Evolutionary conservation across 2,113 vertebrate genomes (phyloP).

Genomic region (Phylloscopus whistleri): DNA sequence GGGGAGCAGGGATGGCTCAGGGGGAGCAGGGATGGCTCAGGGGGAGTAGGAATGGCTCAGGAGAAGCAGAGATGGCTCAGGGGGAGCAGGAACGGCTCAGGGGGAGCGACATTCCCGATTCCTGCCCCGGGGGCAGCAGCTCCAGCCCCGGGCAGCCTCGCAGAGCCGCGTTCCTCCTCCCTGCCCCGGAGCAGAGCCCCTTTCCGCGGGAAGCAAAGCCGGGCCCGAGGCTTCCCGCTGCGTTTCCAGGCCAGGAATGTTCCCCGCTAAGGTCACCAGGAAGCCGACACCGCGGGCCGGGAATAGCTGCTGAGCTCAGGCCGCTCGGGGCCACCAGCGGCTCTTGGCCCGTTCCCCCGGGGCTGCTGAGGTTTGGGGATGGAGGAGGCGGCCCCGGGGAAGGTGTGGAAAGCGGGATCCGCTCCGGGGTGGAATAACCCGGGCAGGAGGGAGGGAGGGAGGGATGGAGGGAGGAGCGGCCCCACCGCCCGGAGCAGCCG

Average conservation of each 20-base stretch:
- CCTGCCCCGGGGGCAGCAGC: background rate
- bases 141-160: background rate
- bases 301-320: slow-evolving; percentile 50
- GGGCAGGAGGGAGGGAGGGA: too few relatives aligned
- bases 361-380: background rate
- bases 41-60: too few relatives aligned
- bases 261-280: slow-evolving; percentile 43
- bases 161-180: background rate
- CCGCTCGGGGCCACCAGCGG: background rate
- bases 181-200: background rate
- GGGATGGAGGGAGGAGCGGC: background rate
- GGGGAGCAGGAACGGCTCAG: too few relatives aligned
- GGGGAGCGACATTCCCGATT: too few relatives aligned
- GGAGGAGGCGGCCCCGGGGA: background rate
- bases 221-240: background rate
- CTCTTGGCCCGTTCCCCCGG: background rate
- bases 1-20: too few relatives aligned
- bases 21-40: too few relatives aligned
- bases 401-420: background rate
- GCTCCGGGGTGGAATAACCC: background rate
- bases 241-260: background rate
- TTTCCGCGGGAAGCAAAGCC: rapidly evolving
- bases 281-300: slow-evolving; percentile 28
- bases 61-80: too few relatives aligned
- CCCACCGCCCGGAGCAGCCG: rapidly evolving